A percentile compares a stretch with the other conserved stretches of the same genome.
phyloP scores from a whole-genome alignment of 1,140 invertebrate genomes.

The Drepana arcuata region DNA sequence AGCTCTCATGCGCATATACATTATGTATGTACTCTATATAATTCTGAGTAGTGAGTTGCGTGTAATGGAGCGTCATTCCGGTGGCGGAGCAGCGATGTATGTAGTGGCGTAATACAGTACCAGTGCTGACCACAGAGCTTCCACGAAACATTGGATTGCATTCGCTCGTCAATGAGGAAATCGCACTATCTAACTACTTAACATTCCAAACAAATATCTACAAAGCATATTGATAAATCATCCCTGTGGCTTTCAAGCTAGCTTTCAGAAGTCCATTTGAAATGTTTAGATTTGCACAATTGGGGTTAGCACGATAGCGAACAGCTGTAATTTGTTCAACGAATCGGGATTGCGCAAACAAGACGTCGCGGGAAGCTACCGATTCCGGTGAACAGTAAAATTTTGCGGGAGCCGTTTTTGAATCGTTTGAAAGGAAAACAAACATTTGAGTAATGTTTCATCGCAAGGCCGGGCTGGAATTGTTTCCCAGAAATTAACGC shows the following conservation, averaged over 20 bases:
- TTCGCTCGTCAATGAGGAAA: conserved; percentile 32
- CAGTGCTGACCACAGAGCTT: conserved; percentile 34
- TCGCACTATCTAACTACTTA: conserved; percentile 9
- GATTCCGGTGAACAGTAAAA: conserved; percentile 52
- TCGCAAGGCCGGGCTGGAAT: conserved; percentile 46
- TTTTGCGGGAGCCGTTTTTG: conserved; percentile 56
- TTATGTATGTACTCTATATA: conserved; percentile 26
- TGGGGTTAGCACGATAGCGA: conserved; percentile 22
- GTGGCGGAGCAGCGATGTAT: conserved; percentile 5
- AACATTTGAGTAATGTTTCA: conserved; percentile 55
- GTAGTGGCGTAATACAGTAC: conserved; percentile 29
- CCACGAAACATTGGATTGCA: conserved; percentile 34
- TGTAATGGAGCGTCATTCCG: conserved; percentile 31
- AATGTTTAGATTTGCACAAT: conserved; percentile 35
- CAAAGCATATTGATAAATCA: conserved; percentile 6
- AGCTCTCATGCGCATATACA: conserved; percentile 7
- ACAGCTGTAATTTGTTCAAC: conserved; percentile 51
- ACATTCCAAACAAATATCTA: too few relatives aligned
- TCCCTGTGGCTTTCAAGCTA: too few relatives aligned
- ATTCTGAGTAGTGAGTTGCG: conserved; percentile 29
- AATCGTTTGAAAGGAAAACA: conserved; percentile 59
- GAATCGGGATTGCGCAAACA: conserved; percentile 49
- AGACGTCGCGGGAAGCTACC: conserved; percentile 30
- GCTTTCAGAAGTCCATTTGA: conserved; percentile 10
- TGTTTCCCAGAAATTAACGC: conserved; percentile 43